Percentiles rank a stretch among this genome's conserved stretches.
These are phyloP conservation scores for Lycaon pictus DNA, from an alignment of 2,113 vertebrate species.

Conservation along the genomic window DNA sequence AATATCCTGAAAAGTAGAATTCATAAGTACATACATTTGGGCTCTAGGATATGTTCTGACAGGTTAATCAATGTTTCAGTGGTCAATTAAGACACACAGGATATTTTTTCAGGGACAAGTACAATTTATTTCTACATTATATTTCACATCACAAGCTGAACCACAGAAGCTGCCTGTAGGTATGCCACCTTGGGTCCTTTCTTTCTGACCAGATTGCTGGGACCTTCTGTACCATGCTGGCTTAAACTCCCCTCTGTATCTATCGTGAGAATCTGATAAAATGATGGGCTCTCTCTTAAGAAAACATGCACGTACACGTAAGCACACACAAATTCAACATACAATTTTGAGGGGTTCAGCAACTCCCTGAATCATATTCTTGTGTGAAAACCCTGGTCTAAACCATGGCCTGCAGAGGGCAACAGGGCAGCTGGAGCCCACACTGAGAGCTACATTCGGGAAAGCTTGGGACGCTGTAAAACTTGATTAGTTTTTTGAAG, in stretches of 20 bases:
- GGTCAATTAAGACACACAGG: slow-evolving; percentile 74
- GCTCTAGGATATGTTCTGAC: neutral
- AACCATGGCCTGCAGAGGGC: slow-evolving; percentile 90
- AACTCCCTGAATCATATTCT: neutral
- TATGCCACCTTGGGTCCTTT: slow-evolving; percentile 70
- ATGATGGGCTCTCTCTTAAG: neutral
- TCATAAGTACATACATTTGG: neutral
- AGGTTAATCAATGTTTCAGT: slow-evolving; percentile 66
- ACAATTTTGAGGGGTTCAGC: neutral
- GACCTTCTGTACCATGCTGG: neutral
- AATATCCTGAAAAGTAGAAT: slow-evolving; percentile 25
- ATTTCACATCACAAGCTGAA: slow-evolving; percentile 72
- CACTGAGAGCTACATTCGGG: slow-evolving; percentile 92
- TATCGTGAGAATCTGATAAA: neutral
- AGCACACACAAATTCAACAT: slow-evolving; percentile 55
- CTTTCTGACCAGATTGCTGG: neutral
- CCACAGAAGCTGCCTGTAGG: slow-evolving; percentile 76
- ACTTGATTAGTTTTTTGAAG: slow-evolving; percentile 94
- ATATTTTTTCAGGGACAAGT: slow-evolving; percentile 80
- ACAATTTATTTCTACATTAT: slow-evolving; percentile 76
- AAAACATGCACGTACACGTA: slow-evolving; percentile 54
- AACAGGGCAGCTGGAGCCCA: slow-evolving; percentile 92
- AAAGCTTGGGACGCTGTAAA: slow-evolving; percentile 95
- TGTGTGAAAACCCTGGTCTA: slow-evolving; percentile 63
- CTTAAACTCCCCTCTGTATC: neutral